Conservation (phyloP, 2,797 vertebrate genomes). For the Phoebastria nigripes region DNA sequence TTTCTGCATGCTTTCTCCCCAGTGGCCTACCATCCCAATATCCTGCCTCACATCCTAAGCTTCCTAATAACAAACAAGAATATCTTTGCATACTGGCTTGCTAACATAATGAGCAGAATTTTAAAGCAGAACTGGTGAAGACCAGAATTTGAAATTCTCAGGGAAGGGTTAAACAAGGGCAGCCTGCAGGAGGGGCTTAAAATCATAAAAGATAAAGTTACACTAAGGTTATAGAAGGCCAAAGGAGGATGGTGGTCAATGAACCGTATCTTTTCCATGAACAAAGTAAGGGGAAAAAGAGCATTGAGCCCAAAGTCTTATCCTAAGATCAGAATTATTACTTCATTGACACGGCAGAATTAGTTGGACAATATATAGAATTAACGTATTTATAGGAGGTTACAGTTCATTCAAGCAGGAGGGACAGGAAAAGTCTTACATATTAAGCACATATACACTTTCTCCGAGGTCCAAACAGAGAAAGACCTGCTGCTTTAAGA, state of each 20-base stretch:
- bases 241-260: not conserved
- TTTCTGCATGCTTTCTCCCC: not conserved
- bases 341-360: not conserved
- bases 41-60: not conserved
- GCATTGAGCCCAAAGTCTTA: not conserved
- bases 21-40: not conserved
- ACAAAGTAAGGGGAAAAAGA: not conserved
- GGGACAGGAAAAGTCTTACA: not conserved
- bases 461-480: not conserved
- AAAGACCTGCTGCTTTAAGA: not conserved
- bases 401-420: not conserved
- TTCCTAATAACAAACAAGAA: not conserved
- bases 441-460: not conserved
- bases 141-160: not conserved
- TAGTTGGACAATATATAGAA: not conserved
- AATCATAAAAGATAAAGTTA: not conserved
- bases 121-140: not conserved
- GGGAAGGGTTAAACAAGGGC: not conserved
- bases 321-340: not conserved
- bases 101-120: not conserved
- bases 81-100: not conserved
- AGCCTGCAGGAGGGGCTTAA: not conserved
- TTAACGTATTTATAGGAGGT: not conserved
- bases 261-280: not conserved
- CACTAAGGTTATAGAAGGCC: not conserved